These are phyloP conservation scores for Trididemnum clinides DNA, from an alignment of 23 tunicate species.

Conservation along the genomic window DNA sequence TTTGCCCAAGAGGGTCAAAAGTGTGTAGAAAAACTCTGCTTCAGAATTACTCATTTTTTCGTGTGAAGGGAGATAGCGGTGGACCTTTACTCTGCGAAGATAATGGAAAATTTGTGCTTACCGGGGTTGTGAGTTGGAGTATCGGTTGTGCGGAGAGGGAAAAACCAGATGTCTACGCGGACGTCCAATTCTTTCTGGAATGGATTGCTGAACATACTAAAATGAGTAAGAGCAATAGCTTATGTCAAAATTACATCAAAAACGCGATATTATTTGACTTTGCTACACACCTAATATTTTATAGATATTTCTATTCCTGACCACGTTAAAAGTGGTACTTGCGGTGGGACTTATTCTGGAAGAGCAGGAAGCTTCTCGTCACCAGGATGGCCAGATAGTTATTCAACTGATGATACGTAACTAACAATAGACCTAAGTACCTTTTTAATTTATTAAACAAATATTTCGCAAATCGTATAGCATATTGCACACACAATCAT, in stretches of 20 bases:
- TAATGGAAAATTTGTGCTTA: slow-evolving; percentile 54
- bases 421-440: too few relatives aligned
- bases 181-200: slow-evolving; percentile 52
- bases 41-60: too few relatives aligned
- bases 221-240: slow-evolving; percentile 70
- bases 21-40: too few relatives aligned
- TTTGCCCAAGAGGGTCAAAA: too few relatives aligned
- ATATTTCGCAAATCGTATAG: too few relatives aligned
- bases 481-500: too few relatives aligned
- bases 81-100: slow-evolving; percentile 86
- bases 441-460: too few relatives aligned
- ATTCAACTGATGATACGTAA: slow-evolving; percentile 28
- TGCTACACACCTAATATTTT: too few relatives aligned
- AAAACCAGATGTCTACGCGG: slow-evolving; percentile 81
- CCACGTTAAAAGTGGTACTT: slow-evolving; percentile 54
- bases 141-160: slow-evolving; percentile 70
- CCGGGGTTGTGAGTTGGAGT: slow-evolving; percentile 93
- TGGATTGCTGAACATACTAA: slow-evolving; percentile 70
- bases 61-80: slow-evolving; percentile 99
- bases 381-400: slow-evolving; percentile 90
- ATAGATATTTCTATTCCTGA: slow-evolving; percentile 78
- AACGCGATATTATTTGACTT: too few relatives aligned
- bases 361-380: slow-evolving; percentile 57
- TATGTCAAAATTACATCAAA: too few relatives aligned
- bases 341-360: slow-evolving; percentile 59